phyloP scores from a whole-genome alignment of 1,140 invertebrate species.

The Papilio dardanus region DNA sequence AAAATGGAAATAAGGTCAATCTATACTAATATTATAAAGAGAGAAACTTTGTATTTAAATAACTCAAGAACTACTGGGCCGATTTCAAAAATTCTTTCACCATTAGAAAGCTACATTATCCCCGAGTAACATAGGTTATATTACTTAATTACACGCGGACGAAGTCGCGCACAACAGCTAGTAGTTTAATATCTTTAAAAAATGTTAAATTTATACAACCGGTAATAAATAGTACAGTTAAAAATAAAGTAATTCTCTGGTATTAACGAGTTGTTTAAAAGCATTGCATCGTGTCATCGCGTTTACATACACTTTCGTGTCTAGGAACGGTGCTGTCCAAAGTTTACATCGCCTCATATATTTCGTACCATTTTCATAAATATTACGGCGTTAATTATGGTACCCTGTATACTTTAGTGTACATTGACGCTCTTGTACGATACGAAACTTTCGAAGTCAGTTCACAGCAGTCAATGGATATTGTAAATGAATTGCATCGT shows the following conservation, averaged over 20 bases:
- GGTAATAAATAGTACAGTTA: not conserved
- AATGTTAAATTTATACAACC: not conserved
- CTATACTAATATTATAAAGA: no score
- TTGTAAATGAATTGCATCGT: constrained; percentile 35
- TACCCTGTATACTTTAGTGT: not conserved
- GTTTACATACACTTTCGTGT: constrained; percentile 36
- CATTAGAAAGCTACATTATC: no score
- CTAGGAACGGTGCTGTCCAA: constrained; percentile 52
- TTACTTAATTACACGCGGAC: no score
- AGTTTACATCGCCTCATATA: constrained; percentile 56
- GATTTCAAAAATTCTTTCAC: no score
- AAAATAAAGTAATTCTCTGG: constrained; percentile 4
- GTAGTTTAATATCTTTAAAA: not conserved
- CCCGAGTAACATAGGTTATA: no score
- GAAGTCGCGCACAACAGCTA: no score
- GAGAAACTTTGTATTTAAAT: no score
- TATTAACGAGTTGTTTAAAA: constrained; percentile 28
- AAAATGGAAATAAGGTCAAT: no score
- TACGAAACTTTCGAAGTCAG: not conserved
- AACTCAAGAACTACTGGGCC: no score
- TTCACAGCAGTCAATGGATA: not conserved
- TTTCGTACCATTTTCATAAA: constrained; percentile 41
- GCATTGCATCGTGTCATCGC: constrained; percentile 6
- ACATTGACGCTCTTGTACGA: constrained; percentile 41
- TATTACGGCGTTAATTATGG: not conserved